These are phyloP conservation scores for Thaumetopoea pityocampa DNA, from an alignment of 1,140 invertebrate genomes.

Conservation along the genomic window DNA sequence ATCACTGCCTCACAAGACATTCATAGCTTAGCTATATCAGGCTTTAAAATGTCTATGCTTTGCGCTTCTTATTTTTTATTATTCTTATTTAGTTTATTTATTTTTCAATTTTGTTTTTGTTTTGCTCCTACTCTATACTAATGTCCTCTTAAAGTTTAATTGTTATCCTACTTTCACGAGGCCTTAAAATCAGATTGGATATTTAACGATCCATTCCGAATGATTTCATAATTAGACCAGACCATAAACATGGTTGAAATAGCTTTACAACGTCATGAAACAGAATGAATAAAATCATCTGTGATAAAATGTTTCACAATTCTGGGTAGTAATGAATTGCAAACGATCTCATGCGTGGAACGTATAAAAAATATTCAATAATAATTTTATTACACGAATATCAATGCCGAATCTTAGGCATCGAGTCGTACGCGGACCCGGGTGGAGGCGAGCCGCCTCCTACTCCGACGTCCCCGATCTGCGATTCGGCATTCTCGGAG, in stretches of 20 bases:
- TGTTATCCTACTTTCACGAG: slow-evolving; percentile 30
- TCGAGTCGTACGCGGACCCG: slow-evolving; percentile 63
- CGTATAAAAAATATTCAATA: too few species aligned
- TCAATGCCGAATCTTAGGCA: slow-evolving; percentile 39
- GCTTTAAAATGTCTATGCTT: slow-evolving; percentile 69
- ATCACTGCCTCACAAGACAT: slow-evolving; percentile 74
- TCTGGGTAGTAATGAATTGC: too few species aligned
- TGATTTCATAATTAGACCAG: slow-evolving; percentile 26
- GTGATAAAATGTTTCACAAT: too few species aligned
- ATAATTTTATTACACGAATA: too few species aligned
- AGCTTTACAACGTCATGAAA: slow-evolving; percentile 34
- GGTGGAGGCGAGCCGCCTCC: slow-evolving; percentile 64
- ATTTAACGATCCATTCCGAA: slow-evolving; percentile 26
- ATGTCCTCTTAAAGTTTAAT: slow-evolving; percentile 41
- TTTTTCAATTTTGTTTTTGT: slow-evolving; percentile 44
- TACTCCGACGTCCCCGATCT: slow-evolving; percentile 63
- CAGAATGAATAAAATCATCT: too few species aligned
- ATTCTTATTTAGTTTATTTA: slow-evolving; percentile 51
- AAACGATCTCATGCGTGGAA: too few species aligned
- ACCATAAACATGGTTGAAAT: slow-evolving; percentile 28
- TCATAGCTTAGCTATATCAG: slow-evolving; percentile 69
- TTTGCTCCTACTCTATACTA: slow-evolving; percentile 50
- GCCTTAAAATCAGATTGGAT: slow-evolving; percentile 25
- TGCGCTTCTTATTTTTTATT: slow-evolving; percentile 61
- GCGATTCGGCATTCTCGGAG: slow-evolving; percentile 74